Base-by-base conservation (phyloP, 2,888 invertebrate species). In the Galerucella pusilla region DNA sequence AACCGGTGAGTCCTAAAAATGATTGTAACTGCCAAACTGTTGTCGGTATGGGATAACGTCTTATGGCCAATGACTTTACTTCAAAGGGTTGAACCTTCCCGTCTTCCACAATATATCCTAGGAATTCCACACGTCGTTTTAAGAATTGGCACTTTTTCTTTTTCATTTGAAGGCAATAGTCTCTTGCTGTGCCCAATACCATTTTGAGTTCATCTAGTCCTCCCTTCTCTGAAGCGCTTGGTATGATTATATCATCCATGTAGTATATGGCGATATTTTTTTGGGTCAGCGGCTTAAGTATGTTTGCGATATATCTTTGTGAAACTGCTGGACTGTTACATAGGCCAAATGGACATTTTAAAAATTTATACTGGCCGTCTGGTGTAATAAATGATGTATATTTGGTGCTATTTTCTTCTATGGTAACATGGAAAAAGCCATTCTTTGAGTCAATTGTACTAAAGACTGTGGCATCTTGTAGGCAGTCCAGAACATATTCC, bases 321-420 rank as follows among this genome's bases (percentile, higher is more conserved):
- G 72, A 69, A 9, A 72, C 68, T 7, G 68, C 65, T 14, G 76
- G 76, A 45, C 68, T 65, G 28, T 74, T 76, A 64, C 77, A 85
- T 5, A 87, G 71, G 5, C 87, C 88, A 82, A 88, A 88, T 0
- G 87, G 88, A 61, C 83, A 82, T 76, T 79, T 83, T 20, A 83
- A 67, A 76, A 88, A 86, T 78, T 88, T 86, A 78, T 80, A 87
- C 60, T 85, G 87, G n/a, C 85, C 85, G 77, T 81, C 79, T 9
- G 79, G 85, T 12, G 84, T 85, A 3, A 87, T 85, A 79, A 87
- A 88, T 0, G 87, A 75, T 0, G 86, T 86, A 71, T 85, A 86
- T 78, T 85, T 85, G 1, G 46, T 63, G 42, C 73, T 77, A 16
- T 16, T 54, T 66, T 75, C 70, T 12, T 83, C 81, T 1, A 87